Evolutionary conservation across 2,888 invertebrate species (phyloP).

Genomic region (Octodonta nipae): DNA sequence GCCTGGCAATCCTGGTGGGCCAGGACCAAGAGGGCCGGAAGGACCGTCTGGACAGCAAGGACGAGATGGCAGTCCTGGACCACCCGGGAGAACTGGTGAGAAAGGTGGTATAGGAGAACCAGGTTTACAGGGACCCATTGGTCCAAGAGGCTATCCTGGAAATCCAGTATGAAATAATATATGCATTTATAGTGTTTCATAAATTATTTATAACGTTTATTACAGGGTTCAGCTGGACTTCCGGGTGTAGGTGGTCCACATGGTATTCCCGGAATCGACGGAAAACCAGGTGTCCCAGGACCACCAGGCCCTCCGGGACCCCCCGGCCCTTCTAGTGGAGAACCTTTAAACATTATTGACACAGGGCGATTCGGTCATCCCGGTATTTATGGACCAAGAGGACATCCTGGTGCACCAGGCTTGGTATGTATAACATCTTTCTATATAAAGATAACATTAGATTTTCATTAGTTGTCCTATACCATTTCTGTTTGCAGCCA

Average conservation of each 20-base stretch:
- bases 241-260: constrained; percentile 30
- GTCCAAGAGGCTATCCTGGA: constrained; percentile 25
- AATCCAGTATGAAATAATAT: constrained; percentile 8
- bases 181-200: neutral
- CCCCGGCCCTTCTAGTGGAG: constrained; percentile 30
- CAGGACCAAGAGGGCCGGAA: constrained; percentile 12
- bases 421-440: constrained; percentile 30
- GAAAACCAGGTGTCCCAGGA: constrained; percentile 28
- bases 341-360: constrained; percentile 20
- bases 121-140: constrained; percentile 24
- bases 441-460: constrained; percentile 2
- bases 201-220: neutral
- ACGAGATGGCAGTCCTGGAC: constrained; percentile 18
- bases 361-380: constrained; percentile 22
- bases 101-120: constrained; percentile 16
- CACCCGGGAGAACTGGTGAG: constrained; percentile 26
- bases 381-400: constrained; percentile 40
- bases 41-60: constrained; percentile 22
- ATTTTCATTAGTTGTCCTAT: too few relatives aligned
- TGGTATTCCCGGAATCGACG: constrained; percentile 23
- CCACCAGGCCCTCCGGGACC: constrained; percentile 37
- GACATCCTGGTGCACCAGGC: constrained; percentile 43
- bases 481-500: constrained; percentile 32
- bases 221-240: constrained; percentile 30
- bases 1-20: constrained; percentile 13